phyloP scores from a whole-genome alignment of 2,888 invertebrate species.

The Sialis lutaria region DNA sequence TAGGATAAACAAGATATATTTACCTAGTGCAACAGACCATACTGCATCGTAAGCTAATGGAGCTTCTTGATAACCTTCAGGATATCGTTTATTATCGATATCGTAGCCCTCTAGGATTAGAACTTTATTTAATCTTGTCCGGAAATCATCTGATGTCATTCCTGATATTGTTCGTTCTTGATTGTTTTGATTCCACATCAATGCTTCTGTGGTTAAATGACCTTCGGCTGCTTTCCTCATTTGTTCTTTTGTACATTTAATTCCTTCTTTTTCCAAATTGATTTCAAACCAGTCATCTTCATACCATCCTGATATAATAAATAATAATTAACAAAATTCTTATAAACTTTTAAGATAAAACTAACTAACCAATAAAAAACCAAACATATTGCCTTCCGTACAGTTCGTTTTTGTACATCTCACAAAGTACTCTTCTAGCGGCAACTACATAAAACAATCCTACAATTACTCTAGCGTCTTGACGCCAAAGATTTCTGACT shows the following conservation, averaged over 20 bases:
- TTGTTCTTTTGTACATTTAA: slow-evolving; percentile 83
- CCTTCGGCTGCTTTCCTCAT: slow-evolving; percentile 93
- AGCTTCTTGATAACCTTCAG: slow-evolving; percentile 94
- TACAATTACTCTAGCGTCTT: slow-evolving; percentile 95
- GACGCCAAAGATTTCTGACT: slow-evolving; percentile 81
- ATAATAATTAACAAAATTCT: slow-evolving; percentile 6
- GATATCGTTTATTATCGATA: slow-evolving; percentile 70
- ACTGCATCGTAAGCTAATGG: slow-evolving; percentile 98
- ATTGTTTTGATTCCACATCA: slow-evolving; percentile 92
- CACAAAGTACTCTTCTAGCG: slow-evolving; percentile 89
- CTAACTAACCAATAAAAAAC: slow-evolving; percentile 85
- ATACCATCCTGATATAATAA: slow-evolving; percentile 63
- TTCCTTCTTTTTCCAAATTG: slow-evolving; percentile 66
- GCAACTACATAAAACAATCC: slow-evolving; percentile 98
- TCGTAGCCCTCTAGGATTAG: slow-evolving; percentile 68
- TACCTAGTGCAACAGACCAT: slow-evolving; percentile 94
- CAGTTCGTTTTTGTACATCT: slow-evolving; percentile 83
- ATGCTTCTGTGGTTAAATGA: slow-evolving; percentile 94
- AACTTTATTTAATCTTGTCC: slow-evolving; percentile 63
- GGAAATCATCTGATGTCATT: slow-evolving; percentile 87
- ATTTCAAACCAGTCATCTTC: slow-evolving; percentile 98
- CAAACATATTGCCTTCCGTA: slow-evolving; percentile 95
- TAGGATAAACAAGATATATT: slow-evolving; percentile 25
- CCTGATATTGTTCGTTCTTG: slow-evolving; percentile 81
- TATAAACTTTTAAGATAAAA: slow-evolving; percentile 4